Base-by-base conservation (phyloP, 2,888 invertebrate species). In the Nomada ferruginata region DNA sequence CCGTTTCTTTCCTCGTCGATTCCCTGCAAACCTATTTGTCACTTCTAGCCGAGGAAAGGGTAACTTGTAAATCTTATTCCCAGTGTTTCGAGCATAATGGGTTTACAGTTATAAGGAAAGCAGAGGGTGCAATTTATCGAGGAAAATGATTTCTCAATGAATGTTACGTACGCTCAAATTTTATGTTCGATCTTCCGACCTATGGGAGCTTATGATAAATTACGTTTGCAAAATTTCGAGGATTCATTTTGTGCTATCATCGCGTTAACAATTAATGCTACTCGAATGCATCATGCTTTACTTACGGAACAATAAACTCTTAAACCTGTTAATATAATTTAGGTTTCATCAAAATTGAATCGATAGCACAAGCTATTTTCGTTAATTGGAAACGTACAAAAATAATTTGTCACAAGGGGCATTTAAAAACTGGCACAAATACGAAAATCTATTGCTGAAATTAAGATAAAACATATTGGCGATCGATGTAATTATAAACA, bases 1-100 rank as follows among this genome's bases (percentile, higher is more conserved):
- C 44, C 60, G 74, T 66, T 66, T 44, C 65, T 74, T 71, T 59
- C 59, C 42, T 15, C 23, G 60, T 26, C 72, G 53, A 72, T 63
- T 26, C 53, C 5, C 36, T 26, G 42, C 61, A n/a, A 63, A 26
- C 20, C 11, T 44, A 65, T 77, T 77, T 60, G 52, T 77, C 73
- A 42, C 23, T 13, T 60, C 13, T 20, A 47, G n/a, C 29, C 42
- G 3, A 4, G 20, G 42, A n/a, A 66, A 66, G 36, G 13, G 42
- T 44, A 26, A 69, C 47, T 26, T 47, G 44, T 57, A 50, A 64
- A 72, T 72, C 50, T 63, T 53, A 47, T 44, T 29, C 11, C 18
- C 18, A 1, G 50, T 13, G 44, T 64, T 13, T 29, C 10, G 13
- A n/a, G 29, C 65, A 50, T 18, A 11, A n/a, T 20, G n/a, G 50